Evolutionary conservation across 2,113 vertebrate species (phyloP).

Genomic region (Pseudolaguvia tuberculata): DNA sequence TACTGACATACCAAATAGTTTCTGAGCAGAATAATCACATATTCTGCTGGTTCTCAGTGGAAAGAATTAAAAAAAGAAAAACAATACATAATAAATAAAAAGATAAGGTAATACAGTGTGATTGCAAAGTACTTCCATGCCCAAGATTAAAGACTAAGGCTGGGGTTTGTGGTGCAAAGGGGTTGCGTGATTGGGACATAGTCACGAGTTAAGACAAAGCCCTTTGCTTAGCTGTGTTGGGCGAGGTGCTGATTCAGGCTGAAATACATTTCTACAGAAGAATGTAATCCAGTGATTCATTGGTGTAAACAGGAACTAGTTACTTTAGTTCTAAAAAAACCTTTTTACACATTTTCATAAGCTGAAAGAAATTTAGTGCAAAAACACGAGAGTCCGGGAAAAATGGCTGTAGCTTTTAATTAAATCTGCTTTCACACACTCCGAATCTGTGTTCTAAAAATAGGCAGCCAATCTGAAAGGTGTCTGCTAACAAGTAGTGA

Average conservation of each 20-base stretch:
- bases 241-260: background rate
- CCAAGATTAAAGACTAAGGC: background rate
- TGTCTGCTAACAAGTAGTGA: constrained; percentile 10
- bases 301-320: background rate
- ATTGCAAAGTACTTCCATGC: background rate
- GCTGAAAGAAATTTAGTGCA: too few relatives aligned
- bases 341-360: background rate
- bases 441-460: constrained; percentile 15
- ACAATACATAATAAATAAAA: background rate
- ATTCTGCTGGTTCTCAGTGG: background rate
- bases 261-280: background rate
- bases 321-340: too few relatives aligned
- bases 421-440: background rate
- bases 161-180: background rate
- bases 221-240: background rate
- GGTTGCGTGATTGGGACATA: background rate
- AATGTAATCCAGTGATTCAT: background rate
- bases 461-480: background rate
- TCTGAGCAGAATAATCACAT: background rate
- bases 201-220: background rate
- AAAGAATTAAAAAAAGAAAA: background rate
- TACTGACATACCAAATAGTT: background rate
- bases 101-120: background rate
- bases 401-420: background rate
- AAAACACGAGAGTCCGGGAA: background rate